These are phyloP conservation scores for Isichthys henryi DNA, from an alignment of 2,113 vertebrate genomes.

Conservation along the genomic window DNA sequence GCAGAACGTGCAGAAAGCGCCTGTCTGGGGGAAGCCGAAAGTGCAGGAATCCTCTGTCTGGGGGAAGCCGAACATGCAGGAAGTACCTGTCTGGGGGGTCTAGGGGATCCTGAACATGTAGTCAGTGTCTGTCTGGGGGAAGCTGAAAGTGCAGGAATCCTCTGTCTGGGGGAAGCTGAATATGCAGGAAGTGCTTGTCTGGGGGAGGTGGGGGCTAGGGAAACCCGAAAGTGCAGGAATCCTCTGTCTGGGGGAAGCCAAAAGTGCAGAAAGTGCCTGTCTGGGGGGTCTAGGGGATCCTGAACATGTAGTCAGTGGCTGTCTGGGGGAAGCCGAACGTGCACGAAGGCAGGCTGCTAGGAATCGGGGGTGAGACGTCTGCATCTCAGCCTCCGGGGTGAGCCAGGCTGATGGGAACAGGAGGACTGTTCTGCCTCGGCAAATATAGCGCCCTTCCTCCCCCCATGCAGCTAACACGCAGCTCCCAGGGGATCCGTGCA, in stretches of 20 bases:
- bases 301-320: too few relatives aligned
- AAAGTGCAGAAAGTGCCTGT: too few relatives aligned
- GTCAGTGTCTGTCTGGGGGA: too few relatives aligned
- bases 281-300: too few relatives aligned
- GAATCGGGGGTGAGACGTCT: not conserved
- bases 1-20: not conserved
- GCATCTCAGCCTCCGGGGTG: not conserved
- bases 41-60: not conserved
- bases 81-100: not conserved
- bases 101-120: too few relatives aligned
- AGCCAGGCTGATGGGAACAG: not conserved
- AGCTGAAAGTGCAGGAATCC: too few relatives aligned
- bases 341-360: not conserved
- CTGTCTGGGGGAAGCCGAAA: not conserved
- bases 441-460: not conserved
- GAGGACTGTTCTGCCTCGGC: not conserved
- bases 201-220: too few relatives aligned
- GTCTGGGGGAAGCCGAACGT: not conserved
- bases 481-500: not conserved
- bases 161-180: too few relatives aligned
- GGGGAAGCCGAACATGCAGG: not conserved
- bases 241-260: too few relatives aligned
- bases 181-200: too few relatives aligned
- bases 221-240: too few relatives aligned
- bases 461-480: not conserved